Evolutionary conservation across 2,888 invertebrate species (phyloP).

Genomic region (Drosophila fulvimacula): DNA sequence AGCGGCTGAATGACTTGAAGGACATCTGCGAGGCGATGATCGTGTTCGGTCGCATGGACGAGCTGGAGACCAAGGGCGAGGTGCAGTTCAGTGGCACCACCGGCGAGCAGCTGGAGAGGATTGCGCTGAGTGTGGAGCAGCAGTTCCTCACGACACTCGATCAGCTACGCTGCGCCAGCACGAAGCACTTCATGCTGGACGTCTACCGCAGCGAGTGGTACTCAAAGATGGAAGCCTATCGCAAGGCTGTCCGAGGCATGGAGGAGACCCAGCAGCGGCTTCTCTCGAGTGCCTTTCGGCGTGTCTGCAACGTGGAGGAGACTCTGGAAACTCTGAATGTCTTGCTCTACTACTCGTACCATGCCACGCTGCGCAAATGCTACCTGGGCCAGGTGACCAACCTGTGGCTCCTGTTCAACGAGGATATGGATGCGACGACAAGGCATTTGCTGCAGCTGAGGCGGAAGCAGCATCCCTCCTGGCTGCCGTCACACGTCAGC

Average conservation of each 20-base stretch:
- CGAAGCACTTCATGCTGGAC: slow-evolving; percentile 88
- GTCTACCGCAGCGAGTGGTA: slow-evolving; percentile 92
- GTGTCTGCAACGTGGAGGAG: slow-evolving; percentile 92
- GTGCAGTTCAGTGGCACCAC: slow-evolving; percentile 92
- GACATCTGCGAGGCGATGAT: slow-evolving; percentile 96
- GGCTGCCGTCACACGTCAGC: slow-evolving; percentile 87
- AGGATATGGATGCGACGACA: slow-evolving; percentile 90
- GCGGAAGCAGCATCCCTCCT: slow-evolving; percentile 87
- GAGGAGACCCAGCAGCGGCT: slow-evolving; percentile 94
- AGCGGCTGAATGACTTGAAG: slow-evolving; percentile 93
- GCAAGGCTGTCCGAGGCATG: slow-evolving; percentile 86
- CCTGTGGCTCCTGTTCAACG: slow-evolving; percentile 90
- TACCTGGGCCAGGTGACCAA: slow-evolving; percentile 89
- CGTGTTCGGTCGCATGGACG: slow-evolving; percentile 93
- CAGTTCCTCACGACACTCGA: slow-evolving; percentile 89
- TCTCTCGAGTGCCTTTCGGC: slow-evolving; percentile 91
- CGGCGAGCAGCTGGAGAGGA: slow-evolving; percentile 88
- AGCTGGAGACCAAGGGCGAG: slow-evolving; percentile 88
- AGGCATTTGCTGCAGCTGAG: slow-evolving; percentile 88
- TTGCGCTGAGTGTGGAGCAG: slow-evolving; percentile 90
- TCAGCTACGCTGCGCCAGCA: slow-evolving; percentile 87
- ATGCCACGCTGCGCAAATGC: slow-evolving; percentile 89
- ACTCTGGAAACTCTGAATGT: slow-evolving; percentile 91
- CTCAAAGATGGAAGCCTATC: slow-evolving; percentile 83
- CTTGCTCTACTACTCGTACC: slow-evolving; percentile 91